A percentile compares a stretch with the other conserved stretches of the same genome.
These are phyloP conservation scores for Trochalopteron elliotii DNA, from an alignment of 2,113 vertebrate genomes.

Conservation along the genomic window DNA sequence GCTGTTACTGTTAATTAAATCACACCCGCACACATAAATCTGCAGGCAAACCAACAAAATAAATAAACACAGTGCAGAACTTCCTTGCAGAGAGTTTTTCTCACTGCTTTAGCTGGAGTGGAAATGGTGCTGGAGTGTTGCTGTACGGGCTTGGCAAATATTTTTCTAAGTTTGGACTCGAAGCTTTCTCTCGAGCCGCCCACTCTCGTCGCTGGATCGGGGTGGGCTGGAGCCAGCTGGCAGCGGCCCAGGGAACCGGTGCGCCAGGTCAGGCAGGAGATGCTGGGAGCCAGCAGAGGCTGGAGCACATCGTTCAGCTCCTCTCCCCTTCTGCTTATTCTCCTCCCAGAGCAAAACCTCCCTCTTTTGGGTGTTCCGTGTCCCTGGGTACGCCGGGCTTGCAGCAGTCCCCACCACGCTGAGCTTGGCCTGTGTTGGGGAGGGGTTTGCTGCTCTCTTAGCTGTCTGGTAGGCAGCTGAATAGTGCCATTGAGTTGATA, in stretches of 20 bases:
- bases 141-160: background rate
- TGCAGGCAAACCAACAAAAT: background rate
- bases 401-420: rapidly evolving
- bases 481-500: background rate
- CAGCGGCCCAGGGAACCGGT: background rate
- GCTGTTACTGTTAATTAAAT: constrained; percentile 24
- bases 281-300: background rate
- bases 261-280: background rate
- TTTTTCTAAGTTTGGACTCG: constrained; percentile 22
- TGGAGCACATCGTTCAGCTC: background rate
- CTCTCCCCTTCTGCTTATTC: background rate
- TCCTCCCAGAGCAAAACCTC: background rate
- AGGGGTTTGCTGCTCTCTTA: background rate
- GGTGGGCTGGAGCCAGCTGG: constrained; percentile 32
- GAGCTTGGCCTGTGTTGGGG: background rate
- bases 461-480: background rate
- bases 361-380: rapidly evolving
- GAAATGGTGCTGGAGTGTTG: background rate
- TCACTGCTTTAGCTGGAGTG: rapidly evolving
- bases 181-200: constrained; percentile 3
- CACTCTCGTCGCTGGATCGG: background rate
- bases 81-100: background rate
- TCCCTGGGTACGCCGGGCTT: rapidly evolving
- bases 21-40: background rate
- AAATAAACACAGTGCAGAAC: background rate